Evolutionary conservation across 2,113 vertebrate genomes (phyloP).

Genomic region (Syngnathus typhle): DNA sequence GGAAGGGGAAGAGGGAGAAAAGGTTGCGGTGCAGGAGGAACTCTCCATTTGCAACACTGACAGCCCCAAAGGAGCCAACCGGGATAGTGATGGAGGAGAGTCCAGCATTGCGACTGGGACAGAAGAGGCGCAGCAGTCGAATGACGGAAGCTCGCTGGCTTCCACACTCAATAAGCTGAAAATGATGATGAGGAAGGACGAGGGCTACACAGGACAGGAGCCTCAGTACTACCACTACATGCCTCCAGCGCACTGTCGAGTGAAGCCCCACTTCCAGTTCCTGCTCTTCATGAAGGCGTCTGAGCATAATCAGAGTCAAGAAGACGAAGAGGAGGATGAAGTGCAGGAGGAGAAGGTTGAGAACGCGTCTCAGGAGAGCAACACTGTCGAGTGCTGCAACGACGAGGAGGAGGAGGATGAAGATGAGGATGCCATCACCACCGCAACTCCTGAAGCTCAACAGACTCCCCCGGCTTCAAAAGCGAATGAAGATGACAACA

Average conservation of each 20-base stretch:
- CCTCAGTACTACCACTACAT: slow-evolving; percentile 97
- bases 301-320: slow-evolving; percentile 75
- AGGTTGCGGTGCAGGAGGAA: slow-evolving; percentile 59
- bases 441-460: slow-evolving; percentile 28
- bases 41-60: slow-evolving; percentile 65
- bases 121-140: slow-evolving; percentile 69
- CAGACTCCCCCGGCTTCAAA: slow-evolving; percentile 30
- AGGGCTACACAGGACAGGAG: slow-evolving; percentile 78
- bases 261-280: slow-evolving; percentile 96
- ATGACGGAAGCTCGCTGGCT: slow-evolving; percentile 80
- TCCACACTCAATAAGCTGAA: slow-evolving; percentile 91
- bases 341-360: slow-evolving; percentile 46
- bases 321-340: slow-evolving; percentile 58
- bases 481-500: slow-evolving; percentile 39
- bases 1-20: slow-evolving; percentile 79
- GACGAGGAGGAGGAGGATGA: slow-evolving; percentile 54
- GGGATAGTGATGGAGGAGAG: slow-evolving; percentile 57
- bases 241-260: slow-evolving; percentile 92
- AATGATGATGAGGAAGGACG: slow-evolving; percentile 92
- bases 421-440: slow-evolving; percentile 44
- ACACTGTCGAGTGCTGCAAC: slow-evolving; percentile 26
- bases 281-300: slow-evolving; percentile 95
- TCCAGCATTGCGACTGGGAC: background rate
- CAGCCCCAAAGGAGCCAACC: slow-evolving; percentile 50
- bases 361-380: slow-evolving; percentile 31